Evolutionary conservation across 1,140 invertebrate genomes (phyloP).

Genomic region (Araneus ventricosus): DNA sequence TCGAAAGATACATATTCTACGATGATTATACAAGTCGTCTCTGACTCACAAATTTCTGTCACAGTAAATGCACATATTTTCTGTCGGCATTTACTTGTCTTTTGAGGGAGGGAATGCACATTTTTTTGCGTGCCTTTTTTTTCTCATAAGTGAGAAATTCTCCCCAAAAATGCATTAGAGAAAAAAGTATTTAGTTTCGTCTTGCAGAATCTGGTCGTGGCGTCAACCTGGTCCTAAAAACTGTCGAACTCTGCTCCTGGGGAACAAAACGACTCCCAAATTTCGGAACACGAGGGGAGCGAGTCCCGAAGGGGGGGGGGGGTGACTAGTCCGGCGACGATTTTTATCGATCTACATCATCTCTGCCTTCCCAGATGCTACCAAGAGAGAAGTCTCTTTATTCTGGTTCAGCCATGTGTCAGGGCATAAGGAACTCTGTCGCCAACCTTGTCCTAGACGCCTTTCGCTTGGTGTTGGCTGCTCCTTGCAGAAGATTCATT

Average conservation of each 20-base stretch:
- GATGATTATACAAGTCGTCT: no score
- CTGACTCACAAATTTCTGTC: no score
- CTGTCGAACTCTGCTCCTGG: not conserved
- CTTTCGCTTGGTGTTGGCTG: not conserved
- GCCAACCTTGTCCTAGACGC: not conserved
- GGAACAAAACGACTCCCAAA: constrained; percentile 11
- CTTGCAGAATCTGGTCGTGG: not conserved
- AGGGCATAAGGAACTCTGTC: constrained; percentile 2
- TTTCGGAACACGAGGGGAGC: not conserved
- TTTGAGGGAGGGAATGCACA: not conserved
- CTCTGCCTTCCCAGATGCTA: constrained; percentile 29
- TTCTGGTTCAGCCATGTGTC: constrained; percentile 68
- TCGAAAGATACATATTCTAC: no score
- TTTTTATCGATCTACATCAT: constrained; percentile 71
- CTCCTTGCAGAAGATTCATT: not conserved
- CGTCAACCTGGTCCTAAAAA: constrained; percentile 6
- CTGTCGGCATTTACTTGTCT: not conserved
- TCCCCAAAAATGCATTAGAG: not conserved
- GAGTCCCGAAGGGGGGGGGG: not conserved
- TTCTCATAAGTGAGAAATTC: not conserved
- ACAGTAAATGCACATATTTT: not conserved
- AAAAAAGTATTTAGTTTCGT: constrained; percentile 10
- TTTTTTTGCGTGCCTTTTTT: not conserved
- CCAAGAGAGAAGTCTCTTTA: constrained; percentile 50
- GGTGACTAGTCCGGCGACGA: constrained; percentile 41